phyloP scores from a whole-genome alignment of 2,797 vertebrate genomes.

The Etheostoma perlongum region DNA sequence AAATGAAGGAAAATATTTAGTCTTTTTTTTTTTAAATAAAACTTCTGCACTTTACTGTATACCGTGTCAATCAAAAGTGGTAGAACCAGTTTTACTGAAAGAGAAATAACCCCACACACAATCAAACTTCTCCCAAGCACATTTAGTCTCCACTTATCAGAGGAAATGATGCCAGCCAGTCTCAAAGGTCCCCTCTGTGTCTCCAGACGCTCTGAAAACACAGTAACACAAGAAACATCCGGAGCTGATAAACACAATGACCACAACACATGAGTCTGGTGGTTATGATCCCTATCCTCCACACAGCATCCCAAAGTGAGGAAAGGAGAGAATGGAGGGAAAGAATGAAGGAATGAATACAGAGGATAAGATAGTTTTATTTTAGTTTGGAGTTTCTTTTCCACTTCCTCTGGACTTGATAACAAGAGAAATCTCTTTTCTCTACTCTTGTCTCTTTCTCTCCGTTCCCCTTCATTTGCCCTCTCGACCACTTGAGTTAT shows the following conservation, averaged over 20 bases:
- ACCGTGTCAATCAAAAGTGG: conserved; percentile 3
- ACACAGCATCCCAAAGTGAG: conserved; percentile 30
- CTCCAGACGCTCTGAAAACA: conserved; percentile 43
- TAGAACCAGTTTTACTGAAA: conserved; percentile 17
- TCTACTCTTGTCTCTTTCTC: conserved; percentile 1
- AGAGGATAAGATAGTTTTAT: conserved; percentile 32
- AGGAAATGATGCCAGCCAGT: conserved; percentile 53
- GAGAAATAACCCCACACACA: background rate
- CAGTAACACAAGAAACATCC: conserved; percentile 69
- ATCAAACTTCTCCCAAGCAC: conserved; percentile 26
- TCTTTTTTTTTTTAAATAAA: conserved; percentile 4
- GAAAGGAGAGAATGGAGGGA: conserved; percentile 57
- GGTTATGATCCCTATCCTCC: conserved; percentile 61
- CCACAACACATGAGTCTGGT: conserved; percentile 55
- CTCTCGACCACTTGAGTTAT: conserved; percentile 16
- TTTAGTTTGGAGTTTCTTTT: conserved; percentile 46
- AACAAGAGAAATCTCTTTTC: conserved; percentile 23
- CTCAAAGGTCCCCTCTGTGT: conserved; percentile 60
- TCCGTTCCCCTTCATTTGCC: conserved; percentile 11
- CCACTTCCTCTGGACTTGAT: conserved; percentile 43
- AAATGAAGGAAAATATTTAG: background rate
- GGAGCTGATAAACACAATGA: conserved; percentile 58
- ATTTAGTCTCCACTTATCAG: conserved; percentile 55
- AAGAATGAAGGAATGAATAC: conserved; percentile 6
- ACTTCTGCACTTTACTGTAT: background rate